Evolutionary conservation across 1,140 invertebrate genomes (phyloP).

Genomic region (Teleopsis dalmanni): DNA sequence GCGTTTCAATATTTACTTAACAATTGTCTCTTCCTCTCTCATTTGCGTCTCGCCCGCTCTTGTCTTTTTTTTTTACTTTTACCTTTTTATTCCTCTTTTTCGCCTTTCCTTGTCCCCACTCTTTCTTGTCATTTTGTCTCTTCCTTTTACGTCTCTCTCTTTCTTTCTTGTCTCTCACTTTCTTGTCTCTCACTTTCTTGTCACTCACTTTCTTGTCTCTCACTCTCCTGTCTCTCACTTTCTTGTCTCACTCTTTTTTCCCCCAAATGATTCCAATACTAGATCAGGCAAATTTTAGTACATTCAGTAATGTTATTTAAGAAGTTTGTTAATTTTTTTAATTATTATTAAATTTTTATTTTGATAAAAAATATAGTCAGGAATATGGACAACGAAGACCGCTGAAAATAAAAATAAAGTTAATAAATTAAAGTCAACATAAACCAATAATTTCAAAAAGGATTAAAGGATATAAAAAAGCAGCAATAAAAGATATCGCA

Average conservation of each 20-base stretch:
- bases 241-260: background rate
- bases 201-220: background rate
- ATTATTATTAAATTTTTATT: too few species aligned
- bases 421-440: too few species aligned
- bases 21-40: background rate
- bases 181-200: background rate
- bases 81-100: background rate
- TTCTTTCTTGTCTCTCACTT: background rate
- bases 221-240: background rate
- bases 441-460: too few species aligned
- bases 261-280: too few species aligned
- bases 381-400: too few species aligned
- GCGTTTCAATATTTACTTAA: background rate
- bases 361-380: too few species aligned
- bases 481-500: too few species aligned
- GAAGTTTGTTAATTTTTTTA: too few species aligned
- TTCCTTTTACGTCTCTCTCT: background rate
- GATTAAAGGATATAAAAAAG: too few species aligned
- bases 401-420: too few species aligned
- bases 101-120: background rate
- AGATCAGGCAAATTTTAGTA: too few species aligned
- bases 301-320: too few species aligned
- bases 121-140: background rate
- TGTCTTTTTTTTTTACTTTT: background rate
- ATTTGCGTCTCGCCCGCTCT: background rate